These are phyloP conservation scores for Mesaphorura yosii DNA, from an alignment of 1,140 invertebrate species.

Conservation along the genomic window DNA sequence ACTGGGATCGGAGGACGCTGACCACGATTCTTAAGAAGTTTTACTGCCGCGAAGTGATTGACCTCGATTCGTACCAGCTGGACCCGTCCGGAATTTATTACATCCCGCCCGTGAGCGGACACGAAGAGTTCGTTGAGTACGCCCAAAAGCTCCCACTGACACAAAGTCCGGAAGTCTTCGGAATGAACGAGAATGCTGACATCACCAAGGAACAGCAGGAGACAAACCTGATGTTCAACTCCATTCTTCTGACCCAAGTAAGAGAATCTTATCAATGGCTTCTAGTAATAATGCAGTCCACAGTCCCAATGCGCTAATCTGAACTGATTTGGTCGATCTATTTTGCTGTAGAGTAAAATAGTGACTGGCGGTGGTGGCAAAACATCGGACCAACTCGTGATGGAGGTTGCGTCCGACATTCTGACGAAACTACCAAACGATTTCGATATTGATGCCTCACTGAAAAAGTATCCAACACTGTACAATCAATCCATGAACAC, in stretches of 20 bases:
- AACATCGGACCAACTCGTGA: constrained; percentile 55
- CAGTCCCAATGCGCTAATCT: background rate
- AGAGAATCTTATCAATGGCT: constrained; percentile 9
- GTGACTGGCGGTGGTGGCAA: constrained; percentile 41
- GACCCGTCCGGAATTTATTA: constrained; percentile 54
- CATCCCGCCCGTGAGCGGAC: constrained; percentile 59
- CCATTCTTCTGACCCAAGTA: constrained; percentile 74
- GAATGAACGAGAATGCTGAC: constrained; percentile 86
- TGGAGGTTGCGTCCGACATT: constrained; percentile 56
- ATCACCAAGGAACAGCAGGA: constrained; percentile 88
- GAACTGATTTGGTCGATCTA: constrained; percentile 3
- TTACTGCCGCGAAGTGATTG: constrained; percentile 48
- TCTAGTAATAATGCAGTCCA: constrained; percentile 7
- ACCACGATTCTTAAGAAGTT: constrained; percentile 70
- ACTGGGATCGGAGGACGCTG: constrained; percentile 81
- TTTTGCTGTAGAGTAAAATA: constrained; percentile 34
- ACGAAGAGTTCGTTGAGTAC: constrained; percentile 63
- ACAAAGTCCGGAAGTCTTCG: constrained; percentile 74
- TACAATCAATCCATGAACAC: constrained; percentile 84
- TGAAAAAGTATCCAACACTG: constrained; percentile 62
- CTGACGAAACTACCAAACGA: constrained; percentile 58
- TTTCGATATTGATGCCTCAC: constrained; percentile 54
- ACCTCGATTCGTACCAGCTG: constrained; percentile 38
- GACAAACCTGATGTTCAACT: constrained; percentile 63
- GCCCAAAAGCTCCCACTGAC: constrained; percentile 64